A percentile compares a stretch with the other conserved stretches of the same genome.
Conservation (phyloP, 2,113 vertebrate genomes). For the Alouatta palliata region DNA sequence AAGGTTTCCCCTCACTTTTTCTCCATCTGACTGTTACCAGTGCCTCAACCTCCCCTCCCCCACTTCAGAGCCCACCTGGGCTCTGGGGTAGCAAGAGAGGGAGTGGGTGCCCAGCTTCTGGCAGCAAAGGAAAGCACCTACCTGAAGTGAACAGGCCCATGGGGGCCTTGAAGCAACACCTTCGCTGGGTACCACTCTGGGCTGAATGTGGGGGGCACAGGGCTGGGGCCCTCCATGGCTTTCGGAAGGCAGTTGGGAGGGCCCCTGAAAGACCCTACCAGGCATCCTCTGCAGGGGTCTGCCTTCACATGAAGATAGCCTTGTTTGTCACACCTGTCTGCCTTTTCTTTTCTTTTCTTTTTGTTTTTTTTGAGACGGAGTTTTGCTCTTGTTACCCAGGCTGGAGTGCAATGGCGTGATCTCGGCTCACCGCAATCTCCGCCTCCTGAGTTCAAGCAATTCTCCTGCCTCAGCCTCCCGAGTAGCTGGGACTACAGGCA, state of each 20-base stretch:
- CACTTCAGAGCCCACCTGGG: background rate
- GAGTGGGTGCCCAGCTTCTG: background rate
- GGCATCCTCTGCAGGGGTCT: background rate
- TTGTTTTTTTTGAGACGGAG: too few species aligned
- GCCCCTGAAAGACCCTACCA: background rate
- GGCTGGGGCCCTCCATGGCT: background rate
- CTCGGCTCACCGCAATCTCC: too few species aligned
- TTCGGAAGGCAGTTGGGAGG: background rate
- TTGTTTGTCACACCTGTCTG: background rate
- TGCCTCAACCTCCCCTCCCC: background rate
- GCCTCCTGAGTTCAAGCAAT: too few species aligned
- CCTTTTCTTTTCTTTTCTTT: too few species aligned
- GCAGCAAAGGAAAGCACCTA: background rate
- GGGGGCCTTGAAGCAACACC: background rate
- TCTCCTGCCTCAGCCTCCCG: too few species aligned
- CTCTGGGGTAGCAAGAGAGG: background rate
- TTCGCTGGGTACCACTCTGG: background rate
- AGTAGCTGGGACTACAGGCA: too few species aligned
- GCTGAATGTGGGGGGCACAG: background rate
- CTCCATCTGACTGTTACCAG: background rate
- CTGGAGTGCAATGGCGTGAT: too few species aligned
- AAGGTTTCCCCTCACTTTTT: background rate
- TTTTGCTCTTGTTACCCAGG: too few species aligned
- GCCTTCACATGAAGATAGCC: slow-evolving; percentile 26
- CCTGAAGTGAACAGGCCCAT: background rate